Conservation (phyloP, 2,113 vertebrate genomes). For the Microcebus jonahi region DNA sequence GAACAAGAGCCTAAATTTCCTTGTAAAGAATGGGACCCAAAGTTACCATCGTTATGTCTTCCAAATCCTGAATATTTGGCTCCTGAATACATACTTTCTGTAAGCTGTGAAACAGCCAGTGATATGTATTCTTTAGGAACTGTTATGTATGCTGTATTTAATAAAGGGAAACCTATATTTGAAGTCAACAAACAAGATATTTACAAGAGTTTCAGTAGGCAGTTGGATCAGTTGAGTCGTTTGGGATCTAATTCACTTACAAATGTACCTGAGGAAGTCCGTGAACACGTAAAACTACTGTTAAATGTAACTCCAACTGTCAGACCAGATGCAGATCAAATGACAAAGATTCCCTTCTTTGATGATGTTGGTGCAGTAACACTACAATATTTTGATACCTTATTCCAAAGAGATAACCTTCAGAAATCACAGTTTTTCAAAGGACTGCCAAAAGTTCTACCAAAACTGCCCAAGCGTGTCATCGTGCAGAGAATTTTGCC, state of each 20-base stretch:
- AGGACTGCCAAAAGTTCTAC: conserved; percentile 96
- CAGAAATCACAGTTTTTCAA: conserved; percentile 99
- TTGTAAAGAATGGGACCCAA: conserved; percentile 99
- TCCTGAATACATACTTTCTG: conserved; percentile 98
- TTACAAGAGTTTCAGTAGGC: conserved; percentile 99
- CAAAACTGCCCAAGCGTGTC: conserved; percentile 98
- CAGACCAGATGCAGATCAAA: conserved; percentile 97
- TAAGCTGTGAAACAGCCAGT: conserved; percentile 97
- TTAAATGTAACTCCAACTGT: conserved; percentile 95
- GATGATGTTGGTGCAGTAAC: conserved; percentile 98
- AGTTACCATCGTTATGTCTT: conserved; percentile 95
- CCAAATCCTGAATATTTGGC: conserved; percentile 98
- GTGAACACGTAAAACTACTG: conserved; percentile 96
- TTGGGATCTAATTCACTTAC: conserved; percentile 90
- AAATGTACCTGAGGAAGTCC: conserved; percentile 94
- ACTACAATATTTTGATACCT: conserved; percentile 97
- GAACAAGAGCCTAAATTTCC: conserved; percentile 95
- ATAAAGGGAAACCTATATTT: conserved; percentile 97
- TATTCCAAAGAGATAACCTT: conserved; percentile 98
- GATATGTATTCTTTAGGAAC: conserved; percentile 99
- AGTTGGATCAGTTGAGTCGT: conserved; percentile 97
- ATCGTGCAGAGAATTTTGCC: conserved; percentile 96
- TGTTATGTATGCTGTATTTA: conserved; percentile 96
- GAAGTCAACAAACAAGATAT: conserved; percentile 98
- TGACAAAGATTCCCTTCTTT: conserved; percentile 99